phyloP scores from a whole-genome alignment of 2,888 invertebrate species.

The Encarsia formosa region DNA sequence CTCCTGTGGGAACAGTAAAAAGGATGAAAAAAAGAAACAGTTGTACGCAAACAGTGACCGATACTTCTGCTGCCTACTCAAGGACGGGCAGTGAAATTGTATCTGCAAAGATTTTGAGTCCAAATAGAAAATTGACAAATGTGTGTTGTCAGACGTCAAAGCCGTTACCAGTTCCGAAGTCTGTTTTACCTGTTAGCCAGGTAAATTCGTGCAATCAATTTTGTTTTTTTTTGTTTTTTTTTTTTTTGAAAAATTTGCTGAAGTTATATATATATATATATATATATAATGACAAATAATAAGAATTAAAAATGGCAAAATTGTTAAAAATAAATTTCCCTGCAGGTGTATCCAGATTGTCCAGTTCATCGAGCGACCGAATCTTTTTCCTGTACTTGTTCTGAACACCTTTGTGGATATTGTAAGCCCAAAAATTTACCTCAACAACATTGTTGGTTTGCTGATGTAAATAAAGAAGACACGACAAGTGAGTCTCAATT shows the following conservation, averaged over 20 bases:
- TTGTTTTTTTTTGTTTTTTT: not conserved
- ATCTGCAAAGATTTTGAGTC: slow-evolving; percentile 29
- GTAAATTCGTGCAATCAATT: not conserved
- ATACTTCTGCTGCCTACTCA: slow-evolving; percentile 36
- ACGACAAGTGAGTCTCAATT: no score
- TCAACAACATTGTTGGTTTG: no score
- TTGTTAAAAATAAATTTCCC: slow-evolving; percentile 16
- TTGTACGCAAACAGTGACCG: slow-evolving; percentile 43
- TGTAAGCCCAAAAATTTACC: slow-evolving; percentile 9
- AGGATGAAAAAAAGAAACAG: slow-evolving; percentile 42
- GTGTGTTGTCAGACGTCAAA: slow-evolving; percentile 34
- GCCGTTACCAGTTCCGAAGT: slow-evolving; percentile 1
- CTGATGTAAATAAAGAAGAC: not conserved
- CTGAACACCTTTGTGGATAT: slow-evolving; percentile 10
- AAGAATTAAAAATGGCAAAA: not conserved
- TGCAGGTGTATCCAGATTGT: slow-evolving; percentile 19
- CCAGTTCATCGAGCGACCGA: slow-evolving; percentile 6
- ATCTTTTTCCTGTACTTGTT: slow-evolving; percentile 8
- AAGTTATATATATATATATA: not conserved
- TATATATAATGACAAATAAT: not conserved
- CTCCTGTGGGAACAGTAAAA: slow-evolving; percentile 24
- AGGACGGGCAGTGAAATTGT: slow-evolving; percentile 43
- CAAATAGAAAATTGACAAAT: slow-evolving; percentile 26
- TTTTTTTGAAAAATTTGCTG: not conserved
- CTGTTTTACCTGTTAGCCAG: not conserved